Percentiles rank a stretch among this genome's conserved stretches.
Evolutionary conservation across 2,888 invertebrate genomes (phyloP).

Genomic region (Drosophila kambysellisi): DNA sequence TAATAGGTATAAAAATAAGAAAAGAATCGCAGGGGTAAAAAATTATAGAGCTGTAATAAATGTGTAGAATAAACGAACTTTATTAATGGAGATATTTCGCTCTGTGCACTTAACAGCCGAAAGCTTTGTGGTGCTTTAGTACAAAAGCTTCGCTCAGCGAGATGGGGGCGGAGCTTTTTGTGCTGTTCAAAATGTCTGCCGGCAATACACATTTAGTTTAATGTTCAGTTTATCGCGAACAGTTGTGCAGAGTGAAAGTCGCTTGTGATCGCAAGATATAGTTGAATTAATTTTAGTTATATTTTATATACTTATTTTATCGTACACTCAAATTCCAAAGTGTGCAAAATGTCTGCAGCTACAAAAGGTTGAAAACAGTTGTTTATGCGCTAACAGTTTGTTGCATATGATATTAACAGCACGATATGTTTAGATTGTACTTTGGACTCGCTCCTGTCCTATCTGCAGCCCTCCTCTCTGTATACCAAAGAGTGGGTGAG

Average conservation of each 20-base stretch:
- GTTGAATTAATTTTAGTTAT: slow-evolving; percentile 11
- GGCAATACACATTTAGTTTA: slow-evolving; percentile 25
- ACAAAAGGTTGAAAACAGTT: slow-evolving; percentile 70
- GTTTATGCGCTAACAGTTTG: not conserved
- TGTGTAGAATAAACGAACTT: not conserved
- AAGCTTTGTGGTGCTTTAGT: slow-evolving; percentile 22
- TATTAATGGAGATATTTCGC: slow-evolving; percentile 1
- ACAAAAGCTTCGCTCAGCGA: slow-evolving; percentile 36
- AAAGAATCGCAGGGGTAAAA: not conserved
- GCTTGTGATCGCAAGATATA: not conserved
- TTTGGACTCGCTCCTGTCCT: slow-evolving; percentile 70
- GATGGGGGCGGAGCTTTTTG: slow-evolving; percentile 39
- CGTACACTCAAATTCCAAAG: slow-evolving; percentile 7
- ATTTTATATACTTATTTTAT: slow-evolving; percentile 17
- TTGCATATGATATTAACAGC: slow-evolving; percentile 1
- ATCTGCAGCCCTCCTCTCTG: slow-evolving; percentile 37
- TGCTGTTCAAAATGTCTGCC: slow-evolving; percentile 54
- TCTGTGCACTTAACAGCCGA: slow-evolving; percentile 52
- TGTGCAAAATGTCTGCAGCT: slow-evolving; percentile 78
- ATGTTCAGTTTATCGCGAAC: slow-evolving; percentile 29
- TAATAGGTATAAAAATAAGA: not conserved
- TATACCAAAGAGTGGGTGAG: not conserved
- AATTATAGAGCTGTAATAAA: not conserved
- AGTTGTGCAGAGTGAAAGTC: slow-evolving; percentile 17
- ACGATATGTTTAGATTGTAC: slow-evolving; percentile 51